Evolutionary conservation across 23 tunicate genomes (phyloP).

Genomic region (Botrylloides violaceus): DNA sequence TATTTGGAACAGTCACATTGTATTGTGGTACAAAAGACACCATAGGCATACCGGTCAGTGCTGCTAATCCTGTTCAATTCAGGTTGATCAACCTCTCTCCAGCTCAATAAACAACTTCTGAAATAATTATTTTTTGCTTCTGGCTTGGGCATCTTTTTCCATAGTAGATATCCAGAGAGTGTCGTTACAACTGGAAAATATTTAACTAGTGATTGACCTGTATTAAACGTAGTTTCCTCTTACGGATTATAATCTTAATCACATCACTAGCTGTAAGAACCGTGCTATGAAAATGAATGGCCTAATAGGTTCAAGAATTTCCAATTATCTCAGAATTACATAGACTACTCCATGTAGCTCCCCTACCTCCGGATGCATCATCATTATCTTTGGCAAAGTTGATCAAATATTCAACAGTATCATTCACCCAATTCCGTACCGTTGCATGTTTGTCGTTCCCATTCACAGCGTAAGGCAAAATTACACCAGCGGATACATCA

Average conservation of each 20-base stretch:
- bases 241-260: too few relatives aligned
- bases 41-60: neutral
- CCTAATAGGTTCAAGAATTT: too few relatives aligned
- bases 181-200: neutral
- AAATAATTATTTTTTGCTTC: neutral
- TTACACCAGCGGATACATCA: slow-evolving; percentile 76
- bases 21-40: slow-evolving; percentile 34
- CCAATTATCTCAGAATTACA: too few relatives aligned
- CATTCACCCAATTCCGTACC: slow-evolving; percentile 28
- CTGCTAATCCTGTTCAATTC: neutral
- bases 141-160: neutral
- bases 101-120: too few relatives aligned
- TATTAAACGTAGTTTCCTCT: too few relatives aligned
- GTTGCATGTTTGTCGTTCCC: slow-evolving; percentile 8
- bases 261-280: too few relatives aligned
- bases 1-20: slow-evolving; percentile 49
- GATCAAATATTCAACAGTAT: slow-evolving; percentile 36
- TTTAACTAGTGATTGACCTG: too few relatives aligned
- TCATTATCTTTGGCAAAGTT: slow-evolving; percentile 11
- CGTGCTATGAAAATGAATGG: too few relatives aligned
- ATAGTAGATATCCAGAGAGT: neutral
- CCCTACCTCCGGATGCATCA: neutral
- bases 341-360: too few relatives aligned
- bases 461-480: slow-evolving; percentile 27
- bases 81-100: neutral